These are phyloP conservation scores for Lasioglossum figueresi DNA, from an alignment of 2,888 invertebrate species.

Conservation along the genomic window DNA sequence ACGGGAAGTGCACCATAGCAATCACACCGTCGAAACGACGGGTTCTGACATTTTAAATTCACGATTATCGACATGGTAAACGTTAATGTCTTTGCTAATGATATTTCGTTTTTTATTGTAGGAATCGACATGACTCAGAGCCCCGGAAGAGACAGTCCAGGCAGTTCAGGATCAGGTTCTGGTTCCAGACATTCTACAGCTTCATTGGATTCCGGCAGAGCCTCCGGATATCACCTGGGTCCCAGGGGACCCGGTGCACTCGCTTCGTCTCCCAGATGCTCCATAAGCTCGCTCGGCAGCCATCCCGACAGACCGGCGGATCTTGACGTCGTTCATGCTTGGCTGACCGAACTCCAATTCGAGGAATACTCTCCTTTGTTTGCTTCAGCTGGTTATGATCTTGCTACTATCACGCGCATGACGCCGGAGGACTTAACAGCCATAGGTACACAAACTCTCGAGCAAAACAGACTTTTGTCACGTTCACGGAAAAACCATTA, in stretches of 20 bases:
- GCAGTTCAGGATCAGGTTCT: conserved; percentile 94
- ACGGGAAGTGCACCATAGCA: background rate
- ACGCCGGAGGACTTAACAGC: conserved; percentile 97
- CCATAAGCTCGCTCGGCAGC: conserved; percentile 87
- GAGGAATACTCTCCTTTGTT: conserved; percentile 98
- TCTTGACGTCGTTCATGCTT: conserved; percentile 96
- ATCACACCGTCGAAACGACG: no score
- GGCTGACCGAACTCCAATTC: conserved; percentile 96
- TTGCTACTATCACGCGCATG: conserved; percentile 99
- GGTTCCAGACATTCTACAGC: conserved; percentile 96
- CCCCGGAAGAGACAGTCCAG: conserved; percentile 96
- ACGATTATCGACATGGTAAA: background rate
- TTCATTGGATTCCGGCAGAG: conserved; percentile 95
- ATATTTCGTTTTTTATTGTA: conserved; percentile 58
- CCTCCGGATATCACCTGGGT: conserved; percentile 90
- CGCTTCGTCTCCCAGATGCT: conserved; percentile 87
- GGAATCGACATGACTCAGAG: conserved; percentile 86
- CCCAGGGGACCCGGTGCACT: conserved; percentile 86
- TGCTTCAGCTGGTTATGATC: conserved; percentile 97
- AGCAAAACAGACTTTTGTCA: background rate
- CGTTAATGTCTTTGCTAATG: background rate
- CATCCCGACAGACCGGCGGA: conserved; percentile 86
- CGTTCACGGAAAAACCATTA: background rate
- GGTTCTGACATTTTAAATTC: no score
- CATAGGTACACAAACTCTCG: conserved; percentile 85